A percentile compares a stretch with the other conserved stretches of the same genome.
These are phyloP conservation scores for Drosophila acutilabella DNA, from an alignment of 2,888 invertebrate species.

Conservation along the genomic window DNA sequence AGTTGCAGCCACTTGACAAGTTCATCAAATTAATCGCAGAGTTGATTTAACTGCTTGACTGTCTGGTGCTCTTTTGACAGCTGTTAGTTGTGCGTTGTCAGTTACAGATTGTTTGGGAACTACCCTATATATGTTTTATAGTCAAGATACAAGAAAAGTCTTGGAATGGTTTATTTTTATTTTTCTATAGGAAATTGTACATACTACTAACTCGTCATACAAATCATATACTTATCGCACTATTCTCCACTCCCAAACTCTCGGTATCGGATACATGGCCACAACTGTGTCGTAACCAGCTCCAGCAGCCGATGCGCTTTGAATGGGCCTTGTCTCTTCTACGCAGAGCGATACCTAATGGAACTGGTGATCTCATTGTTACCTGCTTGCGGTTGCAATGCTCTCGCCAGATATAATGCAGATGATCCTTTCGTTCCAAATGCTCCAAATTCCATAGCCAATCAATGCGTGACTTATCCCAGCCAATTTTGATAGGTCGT, in stretches of 20 bases:
- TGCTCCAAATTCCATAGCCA: conserved; percentile 73
- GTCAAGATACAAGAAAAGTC: not conserved
- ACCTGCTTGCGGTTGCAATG: not conserved
- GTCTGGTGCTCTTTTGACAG: not conserved
- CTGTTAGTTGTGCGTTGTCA: not conserved
- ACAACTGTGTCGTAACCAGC: conserved; percentile 43
- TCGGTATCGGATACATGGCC: conserved; percentile 24
- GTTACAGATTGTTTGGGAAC: not conserved
- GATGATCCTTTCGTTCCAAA: conserved; percentile 33
- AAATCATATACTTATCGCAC: conserved; percentile 24
- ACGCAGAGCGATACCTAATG: not conserved
- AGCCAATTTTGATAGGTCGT: conserved; percentile 27
- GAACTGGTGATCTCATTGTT: not conserved
- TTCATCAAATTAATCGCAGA: conserved; percentile 48
- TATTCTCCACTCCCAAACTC: conserved; percentile 28
- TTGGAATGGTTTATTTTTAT: not conserved
- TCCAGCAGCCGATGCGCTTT: conserved; percentile 36
- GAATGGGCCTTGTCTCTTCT: not conserved
- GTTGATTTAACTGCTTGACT: conserved; percentile 25
- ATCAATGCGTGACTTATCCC: conserved; percentile 73
- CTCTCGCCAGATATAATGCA: conserved; percentile 1
- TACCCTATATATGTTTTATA: too few relatives aligned
- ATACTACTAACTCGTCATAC: not conserved
- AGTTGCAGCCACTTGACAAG: conserved; percentile 44
- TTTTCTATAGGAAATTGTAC: too few relatives aligned